Conservation (phyloP, 2,888 invertebrate species). For the Erebia epiphron region DNA sequence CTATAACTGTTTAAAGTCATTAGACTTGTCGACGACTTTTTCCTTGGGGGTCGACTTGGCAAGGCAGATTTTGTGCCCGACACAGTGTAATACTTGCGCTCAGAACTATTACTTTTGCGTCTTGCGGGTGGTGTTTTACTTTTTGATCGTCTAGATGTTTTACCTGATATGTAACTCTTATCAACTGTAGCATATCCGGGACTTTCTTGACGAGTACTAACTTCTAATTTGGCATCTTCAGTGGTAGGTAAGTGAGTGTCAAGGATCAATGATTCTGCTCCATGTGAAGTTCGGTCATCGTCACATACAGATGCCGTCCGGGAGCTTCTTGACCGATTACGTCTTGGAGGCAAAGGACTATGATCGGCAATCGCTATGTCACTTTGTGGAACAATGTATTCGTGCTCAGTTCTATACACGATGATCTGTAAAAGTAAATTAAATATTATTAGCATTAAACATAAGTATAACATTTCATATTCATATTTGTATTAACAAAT, state of each 20-base stretch:
- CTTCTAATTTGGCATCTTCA: constrained; percentile 62
- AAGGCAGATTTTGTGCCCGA: constrained; percentile 67
- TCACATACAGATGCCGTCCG: constrained; percentile 83
- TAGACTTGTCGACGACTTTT: constrained; percentile 82
- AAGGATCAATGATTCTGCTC: constrained; percentile 85
- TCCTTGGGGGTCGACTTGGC: constrained; percentile 86
- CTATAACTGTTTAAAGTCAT: constrained; percentile 79
- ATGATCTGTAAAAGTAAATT: constrained; percentile 78
- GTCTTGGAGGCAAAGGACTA: constrained; percentile 80
- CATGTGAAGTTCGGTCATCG: constrained; percentile 88
- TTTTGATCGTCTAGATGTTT: constrained; percentile 80
- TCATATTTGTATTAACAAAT: too few relatives aligned
- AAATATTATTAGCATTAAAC: background rate
- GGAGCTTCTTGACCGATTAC: constrained; percentile 82
- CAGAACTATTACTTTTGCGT: constrained; percentile 78
- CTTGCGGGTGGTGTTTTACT: constrained; percentile 77
- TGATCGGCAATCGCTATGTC: constrained; percentile 81
- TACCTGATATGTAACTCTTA: constrained; percentile 86
- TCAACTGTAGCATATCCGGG: constrained; percentile 91
- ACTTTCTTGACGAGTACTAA: constrained; percentile 72
- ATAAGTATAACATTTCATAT: too few relatives aligned
- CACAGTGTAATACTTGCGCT: constrained; percentile 87
- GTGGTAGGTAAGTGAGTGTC: constrained; percentile 68
- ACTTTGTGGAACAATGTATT: constrained; percentile 84
- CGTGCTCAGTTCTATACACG: constrained; percentile 86